Evolutionary conservation across 2,888 invertebrate species (phyloP).

Genomic region (Athalia circularis): DNA sequence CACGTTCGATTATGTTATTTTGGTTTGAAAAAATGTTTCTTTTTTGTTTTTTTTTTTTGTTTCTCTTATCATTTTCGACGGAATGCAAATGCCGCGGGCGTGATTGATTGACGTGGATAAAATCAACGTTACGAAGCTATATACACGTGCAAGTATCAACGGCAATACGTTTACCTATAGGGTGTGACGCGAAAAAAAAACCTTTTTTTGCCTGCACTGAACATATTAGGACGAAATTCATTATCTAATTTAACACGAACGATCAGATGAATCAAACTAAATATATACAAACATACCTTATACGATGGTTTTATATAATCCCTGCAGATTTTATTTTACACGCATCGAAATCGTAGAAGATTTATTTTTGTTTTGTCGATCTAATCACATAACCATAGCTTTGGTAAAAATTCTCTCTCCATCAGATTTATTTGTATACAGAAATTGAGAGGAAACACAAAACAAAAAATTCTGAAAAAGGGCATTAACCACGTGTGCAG

Average conservation of each 20-base stretch:
- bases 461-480: not conserved
- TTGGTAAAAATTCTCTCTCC: too few relatives aligned
- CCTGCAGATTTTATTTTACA: too few relatives aligned
- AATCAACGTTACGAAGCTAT: not conserved
- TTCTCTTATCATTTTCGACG: not conserved
- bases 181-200: not conserved
- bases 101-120: conserved; percentile 26
- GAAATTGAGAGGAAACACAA: not conserved
- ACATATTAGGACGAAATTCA: not conserved
- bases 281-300: too few relatives aligned
- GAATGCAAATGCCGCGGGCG: not conserved
- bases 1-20: too few relatives aligned
- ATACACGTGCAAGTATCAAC: not conserved
- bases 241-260: not conserved
- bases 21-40: too few relatives aligned
- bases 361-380: not conserved
- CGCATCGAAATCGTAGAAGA: too few relatives aligned
- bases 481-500: not conserved
- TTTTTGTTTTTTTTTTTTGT: too few relatives aligned
- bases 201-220: too few relatives aligned
- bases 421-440: not conserved
- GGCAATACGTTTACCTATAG: not conserved
- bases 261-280: too few relatives aligned
- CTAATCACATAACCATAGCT: too few relatives aligned
- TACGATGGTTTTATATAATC: too few relatives aligned